Evolutionary conservation across 2,797 vertebrate genomes (phyloP).

Genomic region (Lagorchestes hirsutus): DNA sequence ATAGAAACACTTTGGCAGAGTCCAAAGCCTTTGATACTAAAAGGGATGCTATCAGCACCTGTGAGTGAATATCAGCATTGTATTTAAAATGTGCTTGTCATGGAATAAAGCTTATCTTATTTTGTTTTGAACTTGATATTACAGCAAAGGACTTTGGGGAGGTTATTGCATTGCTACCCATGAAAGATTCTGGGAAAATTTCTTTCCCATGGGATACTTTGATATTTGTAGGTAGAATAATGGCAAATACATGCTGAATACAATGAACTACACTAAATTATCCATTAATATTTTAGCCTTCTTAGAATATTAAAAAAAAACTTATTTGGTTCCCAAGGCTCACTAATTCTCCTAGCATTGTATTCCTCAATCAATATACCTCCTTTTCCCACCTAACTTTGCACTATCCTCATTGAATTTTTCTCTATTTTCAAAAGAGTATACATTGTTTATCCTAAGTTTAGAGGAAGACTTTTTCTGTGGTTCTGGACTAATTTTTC

Average conservation of each 20-base stretch:
- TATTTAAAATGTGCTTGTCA: background rate
- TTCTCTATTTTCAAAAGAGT: background rate
- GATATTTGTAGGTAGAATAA: background rate
- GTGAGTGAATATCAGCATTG: background rate
- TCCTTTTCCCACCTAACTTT: background rate
- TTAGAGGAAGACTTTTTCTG: background rate
- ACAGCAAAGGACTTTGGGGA: background rate
- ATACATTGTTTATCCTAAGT: background rate
- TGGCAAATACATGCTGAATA: background rate
- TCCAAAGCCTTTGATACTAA: background rate
- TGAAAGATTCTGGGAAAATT: background rate
- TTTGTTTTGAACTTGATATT: background rate
- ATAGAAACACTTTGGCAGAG: background rate
- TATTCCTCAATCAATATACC: background rate
- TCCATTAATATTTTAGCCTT: background rate
- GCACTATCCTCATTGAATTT: background rate
- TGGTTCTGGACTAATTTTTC: background rate
- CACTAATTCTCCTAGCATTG: background rate
- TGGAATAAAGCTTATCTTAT: background rate
- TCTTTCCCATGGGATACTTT: background rate
- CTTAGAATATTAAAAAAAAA: background rate
- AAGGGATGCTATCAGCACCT: background rate
- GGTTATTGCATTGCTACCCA: background rate
- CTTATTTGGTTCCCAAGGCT: background rate
- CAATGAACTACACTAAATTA: background rate